A percentile compares a stretch with the other conserved stretches of the same genome.
These are phyloP conservation scores for Genyomyrus donnyi DNA, from an alignment of 2,113 vertebrate genomes.

Conservation along the genomic window DNA sequence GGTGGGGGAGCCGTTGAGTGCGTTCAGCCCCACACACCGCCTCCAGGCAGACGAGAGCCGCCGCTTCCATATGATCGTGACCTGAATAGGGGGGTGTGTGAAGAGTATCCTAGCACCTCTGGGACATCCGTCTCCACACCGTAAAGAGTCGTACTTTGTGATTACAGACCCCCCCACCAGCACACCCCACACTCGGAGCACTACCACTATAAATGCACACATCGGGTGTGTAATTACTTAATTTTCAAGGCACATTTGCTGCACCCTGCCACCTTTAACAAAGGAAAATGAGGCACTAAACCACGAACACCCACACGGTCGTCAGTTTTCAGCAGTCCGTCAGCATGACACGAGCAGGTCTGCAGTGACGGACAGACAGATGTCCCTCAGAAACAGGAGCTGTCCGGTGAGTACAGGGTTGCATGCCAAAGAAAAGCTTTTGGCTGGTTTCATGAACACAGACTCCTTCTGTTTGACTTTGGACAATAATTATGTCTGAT, in stretches of 20 bases:
- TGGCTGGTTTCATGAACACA: neutral
- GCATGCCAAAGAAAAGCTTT: neutral
- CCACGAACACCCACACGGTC: constrained; percentile 78
- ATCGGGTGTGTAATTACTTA: constrained; percentile 80
- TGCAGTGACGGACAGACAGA: constrained; percentile 75
- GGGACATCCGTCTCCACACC: neutral
- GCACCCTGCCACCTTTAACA: constrained; percentile 72
- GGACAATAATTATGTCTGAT: constrained; percentile 55
- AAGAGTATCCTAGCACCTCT: neutral
- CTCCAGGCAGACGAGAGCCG: neutral
- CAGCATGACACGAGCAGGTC: constrained; percentile 70
- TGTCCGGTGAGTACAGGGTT: neutral
- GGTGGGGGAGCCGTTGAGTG: neutral
- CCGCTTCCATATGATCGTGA: neutral
- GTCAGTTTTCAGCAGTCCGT: constrained; percentile 73
- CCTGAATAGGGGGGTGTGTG: neutral
- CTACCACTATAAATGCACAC: constrained; percentile 70
- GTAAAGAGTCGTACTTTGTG: neutral
- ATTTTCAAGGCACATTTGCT: constrained; percentile 88
- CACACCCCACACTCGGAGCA: neutral
- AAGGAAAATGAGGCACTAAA: constrained; percentile 72
- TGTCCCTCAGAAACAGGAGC: constrained; percentile 34
- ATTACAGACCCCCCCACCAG: neutral
- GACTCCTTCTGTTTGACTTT: neutral
- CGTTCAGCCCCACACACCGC: neutral